Base-by-base conservation (phyloP, 2,888 invertebrate genomes). In the Gnatocerus cornutus region DNA sequence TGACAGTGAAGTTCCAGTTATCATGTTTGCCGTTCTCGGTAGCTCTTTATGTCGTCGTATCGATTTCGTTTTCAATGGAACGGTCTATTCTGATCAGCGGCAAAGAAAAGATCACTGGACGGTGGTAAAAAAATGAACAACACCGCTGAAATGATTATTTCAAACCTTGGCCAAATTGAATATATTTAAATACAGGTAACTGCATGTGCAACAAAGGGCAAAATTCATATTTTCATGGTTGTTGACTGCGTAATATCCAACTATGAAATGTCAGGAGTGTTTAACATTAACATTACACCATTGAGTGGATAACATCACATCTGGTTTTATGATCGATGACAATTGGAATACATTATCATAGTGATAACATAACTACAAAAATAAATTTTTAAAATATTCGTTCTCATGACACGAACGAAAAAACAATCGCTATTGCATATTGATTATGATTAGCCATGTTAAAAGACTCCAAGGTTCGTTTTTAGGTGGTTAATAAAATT, bases 41-140 rank as follows among this genome's bases (percentile, higher is more conserved):
- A 29, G 29, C 30, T 29, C 29, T 43, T 21, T 43, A 27, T n/a
- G 45, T 46, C 45, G 45, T 46, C 45, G 59, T 59, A 59, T 59
- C 46, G 59, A 59, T 59, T 59, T 59, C 46, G 30, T 27, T 59
- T 59, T 59, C 59, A 45, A 46, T 29, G 46, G 59, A 59, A 59
- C 30, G 59, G 46, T 56, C 56, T 56, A 56, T 43, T 56, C 43
- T 56, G 41, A 43, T 56, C 39, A 56, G 41, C 56, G 41, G 12
- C 13, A 14, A 56, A 56, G 41, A 41, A 56, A 56, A 9, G 41
- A 56, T 37, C 43, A 41, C 56, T 10, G 30, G 45, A 46, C 59
- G 12, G 30, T 33, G 14, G 6, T 33, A 37, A 14, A 53, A 16
- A 37, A 16, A 29, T 10, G 29, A 50, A 10, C 27, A 50, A 10